Base-by-base conservation (phyloP, 2,113 vertebrate species). In the Aramus guarauna region DNA sequence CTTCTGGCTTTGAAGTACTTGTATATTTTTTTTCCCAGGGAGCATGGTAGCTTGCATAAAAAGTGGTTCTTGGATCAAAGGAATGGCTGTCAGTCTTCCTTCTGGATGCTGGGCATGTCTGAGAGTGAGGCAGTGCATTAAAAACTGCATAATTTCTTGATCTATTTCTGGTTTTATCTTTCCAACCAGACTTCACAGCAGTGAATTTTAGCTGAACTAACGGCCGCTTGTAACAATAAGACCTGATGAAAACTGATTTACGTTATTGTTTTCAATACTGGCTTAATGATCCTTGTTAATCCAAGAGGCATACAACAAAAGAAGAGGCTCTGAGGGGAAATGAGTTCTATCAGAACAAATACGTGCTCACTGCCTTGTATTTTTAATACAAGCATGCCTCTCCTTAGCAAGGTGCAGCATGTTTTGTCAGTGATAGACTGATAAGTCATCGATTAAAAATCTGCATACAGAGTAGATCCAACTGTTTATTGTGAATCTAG, bases 1-100 rank as follows among this genome's bases (percentile, higher is more conserved):
- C 47, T 59, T 69, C 41, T 90, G 58, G 5, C 87, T 94, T 95
- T 93, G 90, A 96, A 90, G 63, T 91, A 48, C 32, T 80, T 47
- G 8, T 18, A 9, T 68, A 20, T 47, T 48, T 39, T 74, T 74
- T 75, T 81, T 18, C 36, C 69, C 17, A 56, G 48, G 34, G n/a
- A 93, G 24, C 26, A 5, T 9, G 52, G 52, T 80, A 95, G 39
- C 88, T 91, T 86, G n/a, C 82, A 79, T 95, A 68, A 91, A 80
- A 91, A 72, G 6, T 62, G 58, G 77, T 69, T 79, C 15, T 82
- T 80, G 91, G 92, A 95, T 95, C 92, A 94, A 94, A 96, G 93
- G 80, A 55, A 39, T 71, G 52, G 29, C 80, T 92, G 94, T 92
- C 94, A 89, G 52, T 83, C 79, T 84, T 43, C 55, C 58, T 92